Percentiles rank a stretch among this genome's conserved stretches.
Evolutionary conservation across 2,113 vertebrate species (phyloP).

Genomic region (Prinia subflava): DNA sequence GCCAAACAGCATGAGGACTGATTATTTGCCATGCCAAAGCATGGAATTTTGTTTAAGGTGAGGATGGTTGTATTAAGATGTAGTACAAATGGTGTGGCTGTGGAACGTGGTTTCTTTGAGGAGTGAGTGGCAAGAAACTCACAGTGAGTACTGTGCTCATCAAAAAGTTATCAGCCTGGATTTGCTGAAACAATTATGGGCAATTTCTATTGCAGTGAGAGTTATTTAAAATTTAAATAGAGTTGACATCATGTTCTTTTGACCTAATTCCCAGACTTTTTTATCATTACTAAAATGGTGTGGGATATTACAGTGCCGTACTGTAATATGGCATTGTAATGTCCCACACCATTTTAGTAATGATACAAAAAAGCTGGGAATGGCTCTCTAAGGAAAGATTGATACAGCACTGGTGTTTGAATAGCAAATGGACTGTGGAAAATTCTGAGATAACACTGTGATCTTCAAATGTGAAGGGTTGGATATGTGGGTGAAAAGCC

Average conservation of each 20-base stretch:
- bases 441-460: neutral
- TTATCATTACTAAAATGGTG: neutral
- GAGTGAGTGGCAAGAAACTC: neutral
- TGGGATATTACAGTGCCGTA: neutral
- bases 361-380: neutral
- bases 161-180: neutral
- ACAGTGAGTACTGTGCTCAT: neutral
- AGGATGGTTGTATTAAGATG: neutral
- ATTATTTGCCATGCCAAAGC: neutral
- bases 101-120: neutral
- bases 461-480: neutral
- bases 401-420: conserved; percentile 14
- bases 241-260: conserved; percentile 5
- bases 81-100: neutral
- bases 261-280: conserved; percentile 20
- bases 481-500: neutral
- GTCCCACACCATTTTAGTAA: neutral
- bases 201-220: neutral
- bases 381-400: neutral
- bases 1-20: too few relatives aligned
- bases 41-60: neutral
- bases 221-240: conserved; percentile 28
- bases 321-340: neutral
- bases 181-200: neutral
- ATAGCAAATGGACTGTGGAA: neutral